Conservation (phyloP, 2,113 vertebrate genomes). For the Peucedramus taeniatus region DNA sequence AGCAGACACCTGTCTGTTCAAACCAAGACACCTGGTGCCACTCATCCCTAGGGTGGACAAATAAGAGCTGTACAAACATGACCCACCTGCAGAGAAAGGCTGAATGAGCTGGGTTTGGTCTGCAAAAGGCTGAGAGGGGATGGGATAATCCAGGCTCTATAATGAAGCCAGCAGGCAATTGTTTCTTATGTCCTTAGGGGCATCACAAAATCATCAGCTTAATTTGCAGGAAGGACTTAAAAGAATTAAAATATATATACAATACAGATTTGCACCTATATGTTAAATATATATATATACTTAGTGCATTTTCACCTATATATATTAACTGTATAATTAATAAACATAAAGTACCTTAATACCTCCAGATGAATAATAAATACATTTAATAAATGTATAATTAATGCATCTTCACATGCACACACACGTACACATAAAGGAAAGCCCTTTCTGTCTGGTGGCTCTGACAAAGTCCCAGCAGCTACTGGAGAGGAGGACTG, state of each 20-base stretch:
- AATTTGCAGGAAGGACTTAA: not conserved
- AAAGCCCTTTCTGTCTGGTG: not conserved
- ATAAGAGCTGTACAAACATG: not conserved
- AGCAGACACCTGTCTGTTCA: not conserved
- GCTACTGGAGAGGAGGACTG: not conserved
- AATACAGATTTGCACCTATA: not conserved
- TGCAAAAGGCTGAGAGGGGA: not conserved
- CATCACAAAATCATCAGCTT: not conserved
- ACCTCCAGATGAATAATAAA: not conserved
- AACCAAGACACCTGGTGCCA: not conserved
- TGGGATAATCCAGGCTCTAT: not conserved
- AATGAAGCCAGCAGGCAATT: not conserved
- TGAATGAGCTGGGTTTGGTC: not conserved
- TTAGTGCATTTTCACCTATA: not conserved
- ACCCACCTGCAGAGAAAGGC: not conserved
- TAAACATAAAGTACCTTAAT: slow-evolving; percentile 12
- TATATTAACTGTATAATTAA: not conserved
- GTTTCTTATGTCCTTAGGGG: not conserved
- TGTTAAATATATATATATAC: not conserved
- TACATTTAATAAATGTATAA: slow-evolving; percentile 10
- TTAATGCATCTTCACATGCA: not conserved
- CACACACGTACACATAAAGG: not conserved
- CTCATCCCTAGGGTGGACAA: not conserved
- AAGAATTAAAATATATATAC: not conserved
- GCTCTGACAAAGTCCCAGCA: not conserved